These are phyloP conservation scores for Nothura maculosa DNA, from an alignment of 2,797 vertebrate species.

Conservation along the genomic window DNA sequence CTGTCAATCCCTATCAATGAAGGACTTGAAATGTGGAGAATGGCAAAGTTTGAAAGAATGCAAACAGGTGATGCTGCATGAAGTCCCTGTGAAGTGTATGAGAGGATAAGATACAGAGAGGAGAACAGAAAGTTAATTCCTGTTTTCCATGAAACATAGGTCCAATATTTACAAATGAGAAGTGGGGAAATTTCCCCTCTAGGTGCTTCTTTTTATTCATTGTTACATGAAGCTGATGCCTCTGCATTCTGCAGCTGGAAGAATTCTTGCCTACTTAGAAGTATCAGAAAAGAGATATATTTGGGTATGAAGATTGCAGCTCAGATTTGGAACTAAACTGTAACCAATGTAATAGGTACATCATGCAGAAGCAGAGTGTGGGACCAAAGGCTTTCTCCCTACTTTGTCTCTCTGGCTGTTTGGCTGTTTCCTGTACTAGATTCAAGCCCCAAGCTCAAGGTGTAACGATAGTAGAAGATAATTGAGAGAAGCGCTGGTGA, in stretches of 20 bases:
- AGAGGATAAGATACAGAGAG: neutral
- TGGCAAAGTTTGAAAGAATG: neutral
- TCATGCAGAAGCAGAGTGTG: neutral
- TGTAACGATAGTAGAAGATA: accelerated
- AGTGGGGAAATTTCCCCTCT: neutral
- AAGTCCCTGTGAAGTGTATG: accelerated
- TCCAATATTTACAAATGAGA: neutral
- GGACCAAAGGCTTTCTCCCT: neutral
- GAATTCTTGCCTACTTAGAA: neutral
- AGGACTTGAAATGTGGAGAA: neutral
- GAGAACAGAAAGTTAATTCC: neutral
- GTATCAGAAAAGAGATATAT: neutral
- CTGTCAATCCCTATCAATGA: neutral
- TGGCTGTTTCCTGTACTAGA: neutral
- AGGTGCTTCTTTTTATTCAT: neutral
- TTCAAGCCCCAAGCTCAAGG: neutral
- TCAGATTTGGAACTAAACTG: neutral
- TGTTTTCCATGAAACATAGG: neutral
- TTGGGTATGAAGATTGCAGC: neutral
- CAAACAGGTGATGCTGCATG: neutral
- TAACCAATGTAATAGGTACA: neutral
- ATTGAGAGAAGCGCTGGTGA: neutral
- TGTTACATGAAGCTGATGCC: neutral
- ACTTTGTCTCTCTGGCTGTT: neutral
- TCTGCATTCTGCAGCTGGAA: neutral